These are phyloP conservation scores for Drosophila carrolli DNA, from an alignment of 1,140 invertebrate genomes.

Conservation along the genomic window DNA sequence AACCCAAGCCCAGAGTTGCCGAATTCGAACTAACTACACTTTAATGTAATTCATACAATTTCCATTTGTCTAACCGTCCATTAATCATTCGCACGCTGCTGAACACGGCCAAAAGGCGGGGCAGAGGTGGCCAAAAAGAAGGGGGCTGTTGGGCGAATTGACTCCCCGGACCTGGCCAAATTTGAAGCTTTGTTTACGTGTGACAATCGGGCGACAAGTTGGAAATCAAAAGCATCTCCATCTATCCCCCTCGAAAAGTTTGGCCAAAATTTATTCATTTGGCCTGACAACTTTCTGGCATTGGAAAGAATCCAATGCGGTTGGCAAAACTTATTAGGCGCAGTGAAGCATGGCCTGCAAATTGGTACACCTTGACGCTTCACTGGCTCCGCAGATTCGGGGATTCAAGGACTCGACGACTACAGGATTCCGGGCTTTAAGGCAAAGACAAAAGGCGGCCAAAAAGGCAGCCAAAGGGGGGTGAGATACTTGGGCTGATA, in stretches of 20 bases:
- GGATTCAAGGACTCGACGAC: constrained; percentile 11
- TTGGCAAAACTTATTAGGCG: constrained; percentile 74
- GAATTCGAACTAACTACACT: constrained; percentile 77
- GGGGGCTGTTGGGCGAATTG: constrained; percentile 29
- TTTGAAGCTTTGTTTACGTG: constrained; percentile 81
- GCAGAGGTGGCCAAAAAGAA: constrained; percentile 4
- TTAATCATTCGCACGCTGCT: constrained; percentile 80
- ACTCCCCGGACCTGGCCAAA: constrained; percentile 41
- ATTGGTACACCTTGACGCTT: constrained; percentile 82
- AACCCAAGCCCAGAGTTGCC: constrained; percentile 15
- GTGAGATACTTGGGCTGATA: constrained; percentile 51
- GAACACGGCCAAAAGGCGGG: constrained; percentile 48
- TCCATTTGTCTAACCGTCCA: constrained; percentile 79
- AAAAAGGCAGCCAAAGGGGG: constrained; percentile 32
- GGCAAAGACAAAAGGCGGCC: constrained; percentile 66
- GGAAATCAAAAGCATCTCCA: constrained; percentile 64
- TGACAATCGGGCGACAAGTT: constrained; percentile 80
- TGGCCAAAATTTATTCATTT: constrained; percentile 76
- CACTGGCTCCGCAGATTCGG: constrained; percentile 51
- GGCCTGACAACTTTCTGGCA: constrained; percentile 55
- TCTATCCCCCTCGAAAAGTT: constrained; percentile 13
- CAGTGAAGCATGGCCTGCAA: constrained; percentile 80
- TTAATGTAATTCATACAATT: constrained; percentile 83
- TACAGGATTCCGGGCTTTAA: constrained; percentile 1
- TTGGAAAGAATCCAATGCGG: constrained; percentile 57